Percentiles rank a stretch among this genome's conserved stretches.
These are phyloP conservation scores for Drosophila tripunctata DNA, from an alignment of 2,888 invertebrate genomes.

Conservation along the genomic window DNA sequence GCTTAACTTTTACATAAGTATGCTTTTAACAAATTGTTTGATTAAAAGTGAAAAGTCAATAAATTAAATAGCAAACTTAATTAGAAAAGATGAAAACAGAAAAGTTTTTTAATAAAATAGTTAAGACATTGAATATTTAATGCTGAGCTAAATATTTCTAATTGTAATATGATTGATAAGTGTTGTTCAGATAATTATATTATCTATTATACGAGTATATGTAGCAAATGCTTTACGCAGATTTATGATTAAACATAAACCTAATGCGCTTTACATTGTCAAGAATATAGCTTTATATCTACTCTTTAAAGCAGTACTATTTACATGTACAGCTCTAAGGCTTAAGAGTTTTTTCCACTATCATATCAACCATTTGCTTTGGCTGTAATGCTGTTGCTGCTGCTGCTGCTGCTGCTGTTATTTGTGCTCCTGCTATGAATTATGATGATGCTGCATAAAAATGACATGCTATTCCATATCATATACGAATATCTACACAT, in stretches of 20 bases:
- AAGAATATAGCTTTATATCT: too few relatives aligned
- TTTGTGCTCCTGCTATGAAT: constrained; percentile 49
- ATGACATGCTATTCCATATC: constrained; percentile 60
- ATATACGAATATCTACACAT: constrained; percentile 36
- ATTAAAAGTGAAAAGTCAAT: not conserved
- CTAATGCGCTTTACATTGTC: too few relatives aligned
- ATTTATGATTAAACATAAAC: too few relatives aligned
- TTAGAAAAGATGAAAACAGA: too few relatives aligned
- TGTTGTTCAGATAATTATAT: too few relatives aligned
- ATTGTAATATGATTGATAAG: too few relatives aligned
- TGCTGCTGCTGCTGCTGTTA: constrained; percentile 70
- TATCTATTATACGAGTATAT: too few relatives aligned
- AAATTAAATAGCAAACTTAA: not conserved
- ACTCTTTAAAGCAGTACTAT: not conserved
- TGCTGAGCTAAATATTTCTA: too few relatives aligned
- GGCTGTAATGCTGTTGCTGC: constrained; percentile 18
- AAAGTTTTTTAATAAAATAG: too few relatives aligned
- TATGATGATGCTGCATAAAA: constrained; percentile 72
- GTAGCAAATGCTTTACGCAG: too few relatives aligned
- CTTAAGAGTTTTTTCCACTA: too few relatives aligned
- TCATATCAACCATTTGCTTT: constrained; percentile 20
- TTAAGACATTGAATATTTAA: too few relatives aligned
- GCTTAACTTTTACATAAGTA: not conserved
- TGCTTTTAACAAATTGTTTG: not conserved
- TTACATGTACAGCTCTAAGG: not conserved